Evolutionary conservation across 2,113 vertebrate species (phyloP).

Genomic region (Gallinago undulata): DNA sequence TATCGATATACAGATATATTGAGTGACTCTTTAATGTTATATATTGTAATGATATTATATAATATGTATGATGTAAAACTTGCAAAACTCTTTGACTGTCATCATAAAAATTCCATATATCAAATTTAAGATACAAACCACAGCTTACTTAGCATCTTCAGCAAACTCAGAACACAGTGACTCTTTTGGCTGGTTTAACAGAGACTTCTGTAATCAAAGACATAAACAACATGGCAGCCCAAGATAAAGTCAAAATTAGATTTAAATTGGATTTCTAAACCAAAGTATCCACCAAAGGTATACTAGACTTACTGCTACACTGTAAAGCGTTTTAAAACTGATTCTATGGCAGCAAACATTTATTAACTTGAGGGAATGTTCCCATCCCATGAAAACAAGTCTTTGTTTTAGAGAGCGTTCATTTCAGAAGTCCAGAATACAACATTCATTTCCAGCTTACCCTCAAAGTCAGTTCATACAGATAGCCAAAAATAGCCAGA

Average conservation of each 20-base stretch:
- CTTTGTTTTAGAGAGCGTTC: neutral
- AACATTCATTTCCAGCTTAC: neutral
- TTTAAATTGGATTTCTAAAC: conserved; percentile 6
- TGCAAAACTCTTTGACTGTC: neutral
- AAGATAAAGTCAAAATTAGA: neutral
- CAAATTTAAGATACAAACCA: neutral
- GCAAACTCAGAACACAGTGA: neutral
- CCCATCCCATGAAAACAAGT: neutral
- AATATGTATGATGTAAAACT: neutral
- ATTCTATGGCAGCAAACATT: neutral
- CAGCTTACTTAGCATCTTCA: neutral
- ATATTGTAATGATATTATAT: neutral
- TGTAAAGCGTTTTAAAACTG: neutral
- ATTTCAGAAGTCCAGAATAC: neutral
- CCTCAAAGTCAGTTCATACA: neutral
- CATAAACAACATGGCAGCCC: neutral
- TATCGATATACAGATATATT: neutral
- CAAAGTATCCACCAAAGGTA: neutral
- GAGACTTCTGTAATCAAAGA: neutral
- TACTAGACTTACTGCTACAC: neutral
- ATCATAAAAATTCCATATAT: neutral
- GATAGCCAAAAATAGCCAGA: neutral
- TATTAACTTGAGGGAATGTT: neutral
- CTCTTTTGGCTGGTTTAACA: neutral
- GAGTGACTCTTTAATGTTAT: neutral